Evolutionary conservation across 2,113 vertebrate species (phyloP).

Genomic region (Lamprotornis superbus): DNA sequence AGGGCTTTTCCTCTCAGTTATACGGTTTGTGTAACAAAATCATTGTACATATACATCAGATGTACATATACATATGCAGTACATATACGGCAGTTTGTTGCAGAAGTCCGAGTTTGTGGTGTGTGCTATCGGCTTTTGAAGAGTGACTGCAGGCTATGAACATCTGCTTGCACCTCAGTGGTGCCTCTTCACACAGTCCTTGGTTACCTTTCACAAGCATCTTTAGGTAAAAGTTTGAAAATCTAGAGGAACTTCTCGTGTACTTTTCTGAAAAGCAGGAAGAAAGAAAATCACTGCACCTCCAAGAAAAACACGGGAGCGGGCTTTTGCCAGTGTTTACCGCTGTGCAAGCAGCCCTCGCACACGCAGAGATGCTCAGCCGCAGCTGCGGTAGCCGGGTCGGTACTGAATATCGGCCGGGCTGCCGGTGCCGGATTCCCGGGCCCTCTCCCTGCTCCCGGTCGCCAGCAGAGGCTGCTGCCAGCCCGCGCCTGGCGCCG

Average conservation of each 20-base stretch:
- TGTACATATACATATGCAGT: too few relatives aligned
- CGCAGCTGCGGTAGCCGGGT: too few relatives aligned
- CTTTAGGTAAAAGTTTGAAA: background rate
- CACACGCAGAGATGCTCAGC: background rate
- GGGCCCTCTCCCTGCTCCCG: background rate
- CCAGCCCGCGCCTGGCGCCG: background rate
- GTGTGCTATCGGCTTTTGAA: background rate
- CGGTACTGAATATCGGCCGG: fast-evolving
- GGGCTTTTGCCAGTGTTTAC: background rate
- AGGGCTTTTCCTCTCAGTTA: background rate
- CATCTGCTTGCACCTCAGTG: background rate
- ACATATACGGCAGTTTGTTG: background rate
- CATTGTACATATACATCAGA: background rate
- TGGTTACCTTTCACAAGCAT: background rate
- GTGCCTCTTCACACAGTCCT: background rate
- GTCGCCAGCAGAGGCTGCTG: constrained; percentile 60
- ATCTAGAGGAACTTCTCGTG: background rate
- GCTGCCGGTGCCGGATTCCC: background rate
- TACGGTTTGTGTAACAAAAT: background rate
- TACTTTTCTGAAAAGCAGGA: background rate
- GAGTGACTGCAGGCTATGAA: background rate
- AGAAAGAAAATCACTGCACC: background rate
- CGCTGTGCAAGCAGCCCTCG: background rate
- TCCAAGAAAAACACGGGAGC: background rate
- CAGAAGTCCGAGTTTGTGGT: background rate